Evolutionary conservation across 2,888 invertebrate genomes (phyloP).

Genomic region (Cremastinae sp.): DNA sequence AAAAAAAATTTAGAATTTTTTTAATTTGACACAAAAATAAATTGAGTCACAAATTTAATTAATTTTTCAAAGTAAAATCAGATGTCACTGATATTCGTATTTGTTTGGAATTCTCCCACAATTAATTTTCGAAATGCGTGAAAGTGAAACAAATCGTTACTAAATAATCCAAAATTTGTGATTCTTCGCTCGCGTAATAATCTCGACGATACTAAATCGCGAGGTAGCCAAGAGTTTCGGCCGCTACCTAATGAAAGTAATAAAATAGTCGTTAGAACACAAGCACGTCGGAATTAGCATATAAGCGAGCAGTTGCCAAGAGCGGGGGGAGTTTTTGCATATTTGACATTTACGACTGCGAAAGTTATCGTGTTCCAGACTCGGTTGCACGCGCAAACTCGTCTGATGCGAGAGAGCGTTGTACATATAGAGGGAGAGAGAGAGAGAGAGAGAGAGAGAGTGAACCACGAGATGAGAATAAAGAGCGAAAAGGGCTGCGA

Average conservation of each 20-base stretch:
- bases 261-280: constrained; percentile 59
- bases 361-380: constrained; percentile 51
- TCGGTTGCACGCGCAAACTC: not conserved
- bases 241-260: constrained; percentile 56
- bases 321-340: constrained; percentile 42
- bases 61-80: too few relatives aligned
- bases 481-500: too few relatives aligned
- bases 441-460: constrained; percentile 1
- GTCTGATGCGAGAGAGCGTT: not conserved
- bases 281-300: constrained; percentile 58
- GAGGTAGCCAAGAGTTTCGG: not conserved
- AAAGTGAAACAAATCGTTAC: too few relatives aligned
- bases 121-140: too few relatives aligned
- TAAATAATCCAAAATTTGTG: not conserved
- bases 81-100: constrained; percentile 1
- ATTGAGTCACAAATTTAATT: too few relatives aligned
- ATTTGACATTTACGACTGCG: constrained; percentile 61
- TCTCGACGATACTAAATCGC: constrained; percentile 46
- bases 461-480: too few relatives aligned
- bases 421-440: constrained; percentile 16
- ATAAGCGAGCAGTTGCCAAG: constrained; percentile 43
- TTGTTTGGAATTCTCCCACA: too few relatives aligned
- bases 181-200: constrained; percentile 29
- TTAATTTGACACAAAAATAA: too few relatives aligned
- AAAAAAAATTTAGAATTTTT: too few relatives aligned